phyloP scores from a whole-genome alignment of 2,888 invertebrate genomes.

The Dusona sp. region DNA sequence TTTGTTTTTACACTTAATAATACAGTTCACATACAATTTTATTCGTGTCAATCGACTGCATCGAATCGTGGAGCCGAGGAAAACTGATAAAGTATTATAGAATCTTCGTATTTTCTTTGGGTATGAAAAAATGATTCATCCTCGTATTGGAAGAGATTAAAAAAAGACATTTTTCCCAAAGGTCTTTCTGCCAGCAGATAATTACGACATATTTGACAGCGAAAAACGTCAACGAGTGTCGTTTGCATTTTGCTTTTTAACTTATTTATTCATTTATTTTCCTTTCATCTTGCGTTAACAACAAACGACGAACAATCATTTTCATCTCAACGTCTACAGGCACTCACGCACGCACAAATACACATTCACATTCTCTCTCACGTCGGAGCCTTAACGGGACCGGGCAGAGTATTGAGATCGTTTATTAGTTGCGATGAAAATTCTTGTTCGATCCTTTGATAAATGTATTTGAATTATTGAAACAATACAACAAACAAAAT shows the following conservation, averaged over 20 bases:
- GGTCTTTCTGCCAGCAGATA: conserved; percentile 63
- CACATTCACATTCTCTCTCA: conserved; percentile 10
- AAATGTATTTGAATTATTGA: conserved; percentile 30
- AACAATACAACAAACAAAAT: conserved; percentile 11
- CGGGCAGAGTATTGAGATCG: conserved; percentile 36
- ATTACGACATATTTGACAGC: conserved; percentile 47
- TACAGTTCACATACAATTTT: conserved; percentile 59
- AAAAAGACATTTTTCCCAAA: conserved; percentile 18
- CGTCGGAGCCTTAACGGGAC: conserved; percentile 22
- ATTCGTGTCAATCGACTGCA: conserved; percentile 59
- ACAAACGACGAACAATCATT: conserved; percentile 54
- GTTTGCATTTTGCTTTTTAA: neutral
- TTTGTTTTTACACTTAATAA: conserved; percentile 58
- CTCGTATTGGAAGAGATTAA: conserved; percentile 4
- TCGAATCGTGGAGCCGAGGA: conserved; percentile 63
- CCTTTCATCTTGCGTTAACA: conserved; percentile 27
- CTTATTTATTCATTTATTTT: conserved; percentile 12
- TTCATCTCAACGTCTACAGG: conserved; percentile 20
- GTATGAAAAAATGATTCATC: conserved; percentile 7
- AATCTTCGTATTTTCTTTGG: conserved; percentile 11
- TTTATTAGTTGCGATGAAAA: conserved; percentile 51
- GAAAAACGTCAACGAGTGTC: conserved; percentile 49
- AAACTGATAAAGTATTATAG: conserved; percentile 26
- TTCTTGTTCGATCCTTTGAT: conserved; percentile 38
- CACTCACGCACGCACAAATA: conserved; percentile 21